Evolutionary conservation across 2,113 vertebrate species (phyloP).

Genomic region (Prochilodus magdalenae): DNA sequence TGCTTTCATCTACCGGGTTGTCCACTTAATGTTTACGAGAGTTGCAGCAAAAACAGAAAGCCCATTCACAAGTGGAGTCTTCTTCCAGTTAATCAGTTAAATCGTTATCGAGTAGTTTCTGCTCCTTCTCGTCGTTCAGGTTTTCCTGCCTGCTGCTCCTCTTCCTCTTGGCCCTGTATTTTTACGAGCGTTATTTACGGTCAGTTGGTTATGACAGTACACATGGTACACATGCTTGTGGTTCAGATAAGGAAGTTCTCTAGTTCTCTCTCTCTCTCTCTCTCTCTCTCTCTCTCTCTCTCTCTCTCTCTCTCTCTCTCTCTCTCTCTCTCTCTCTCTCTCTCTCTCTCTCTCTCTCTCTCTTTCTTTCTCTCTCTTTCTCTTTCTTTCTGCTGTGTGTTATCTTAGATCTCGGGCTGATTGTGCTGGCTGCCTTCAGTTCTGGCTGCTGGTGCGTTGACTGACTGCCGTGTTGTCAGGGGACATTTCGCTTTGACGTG

Average conservation of each 20-base stretch:
- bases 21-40: background rate
- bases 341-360: too few species aligned
- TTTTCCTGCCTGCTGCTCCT: background rate
- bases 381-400: slow-evolving; percentile 3
- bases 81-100: background rate
- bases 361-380: too few species aligned
- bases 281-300: too few species aligned
- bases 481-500: slow-evolving; percentile 33
- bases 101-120: background rate
- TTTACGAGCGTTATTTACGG: slow-evolving; percentile 58
- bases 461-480: slow-evolving; percentile 12
- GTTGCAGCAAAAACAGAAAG: background rate
- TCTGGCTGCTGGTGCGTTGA: slow-evolving; percentile 25
- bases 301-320: too few species aligned
- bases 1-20: background rate
- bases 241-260: slow-evolving; percentile 50
- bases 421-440: slow-evolving; percentile 26
- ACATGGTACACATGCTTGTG: slow-evolving; percentile 49
- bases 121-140: background rate
- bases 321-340: too few species aligned
- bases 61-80: background rate
- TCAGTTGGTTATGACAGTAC: slow-evolving; percentile 48
- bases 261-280: too few species aligned
- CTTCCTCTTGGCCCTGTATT: background rate
- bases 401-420: slow-evolving; percentile 40